Evolutionary conservation across 2,888 invertebrate species (phyloP), one percentile per base, ranked within the genome.

Genomic region (Nowickia ferox): DNA sequence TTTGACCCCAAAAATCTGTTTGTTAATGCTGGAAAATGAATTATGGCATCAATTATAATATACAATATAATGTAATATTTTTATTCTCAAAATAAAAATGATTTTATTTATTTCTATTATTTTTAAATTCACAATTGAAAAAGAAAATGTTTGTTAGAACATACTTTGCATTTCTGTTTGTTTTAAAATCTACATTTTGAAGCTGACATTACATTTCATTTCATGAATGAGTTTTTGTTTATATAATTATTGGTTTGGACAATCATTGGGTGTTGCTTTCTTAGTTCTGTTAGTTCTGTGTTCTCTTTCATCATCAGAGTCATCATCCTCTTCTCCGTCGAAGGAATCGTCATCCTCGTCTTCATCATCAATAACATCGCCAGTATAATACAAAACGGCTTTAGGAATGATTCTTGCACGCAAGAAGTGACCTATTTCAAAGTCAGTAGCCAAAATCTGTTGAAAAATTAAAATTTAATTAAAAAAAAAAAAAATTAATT

Each of bases 391-490:
- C 68, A 99, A 95, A 75, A 99, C 97, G 81, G 99, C 99, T 92
- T 98, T 96, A n/a, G 99, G 98, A 87, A 99, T 96, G 88, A 99
- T 96, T 88, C 98, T 95, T 93, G 99, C 99, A 89, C 98, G 96
- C 92, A 99, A 96, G 93, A 98, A 98, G 94, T 99, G 99, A 4
- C 99, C 99, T 92, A 99, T 97, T 94, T 99, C 99, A 93, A 98
- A 99, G 94, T 99, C 99, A 76, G 97, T 96, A 11, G 97, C 97
- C 88, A 99, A 94, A 88, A 98, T 94, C 88, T 92, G 59, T 77
- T 57, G 17, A 53, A 51, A 57, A 48, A 38, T 71, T 22, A 10
- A 69, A 53, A 30, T 30, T 30, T 4, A 30, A 30, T 30, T 30
- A 30, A 30, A 0, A 30, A 30, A 30, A 30, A 30, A 30, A 0